Evolutionary conservation across 2,888 invertebrate species (phyloP).

Genomic region (Aspidapion aeneum): DNA sequence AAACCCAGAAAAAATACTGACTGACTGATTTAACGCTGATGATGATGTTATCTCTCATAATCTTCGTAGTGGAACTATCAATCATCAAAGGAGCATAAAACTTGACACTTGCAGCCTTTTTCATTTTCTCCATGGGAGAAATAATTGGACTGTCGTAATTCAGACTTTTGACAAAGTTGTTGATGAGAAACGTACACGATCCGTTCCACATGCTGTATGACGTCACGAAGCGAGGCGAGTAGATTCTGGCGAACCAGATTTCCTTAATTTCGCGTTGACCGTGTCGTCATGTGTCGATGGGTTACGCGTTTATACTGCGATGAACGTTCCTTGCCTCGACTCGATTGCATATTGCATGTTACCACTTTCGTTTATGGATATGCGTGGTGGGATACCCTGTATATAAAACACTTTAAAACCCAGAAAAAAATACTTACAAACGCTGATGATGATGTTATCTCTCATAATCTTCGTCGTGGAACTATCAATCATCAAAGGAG

Average conservation of each 20-base stretch:
- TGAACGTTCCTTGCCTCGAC: too few species aligned
- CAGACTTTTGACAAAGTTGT: constrained; percentile 41
- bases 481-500: constrained; percentile 29
- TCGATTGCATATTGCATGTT: too few species aligned
- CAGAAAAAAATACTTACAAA: constrained; percentile 45
- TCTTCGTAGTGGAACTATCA: constrained; percentile 34
- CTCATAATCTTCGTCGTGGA: constrained; percentile 38
- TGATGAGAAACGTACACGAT: constrained; percentile 42
- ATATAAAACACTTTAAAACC: too few species aligned
- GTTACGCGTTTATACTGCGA: too few species aligned
- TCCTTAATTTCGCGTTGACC: constrained; percentile 36
- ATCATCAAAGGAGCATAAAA: constrained; percentile 31
- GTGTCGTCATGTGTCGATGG: too few species aligned
- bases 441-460: constrained; percentile 42
- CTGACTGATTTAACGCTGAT: too few species aligned
- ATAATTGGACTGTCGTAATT: constrained; percentile 37
- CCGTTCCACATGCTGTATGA: constrained; percentile 45
- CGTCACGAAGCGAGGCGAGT: constrained; percentile 43
- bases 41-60: constrained; percentile 42
- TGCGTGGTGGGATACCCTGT: too few species aligned
- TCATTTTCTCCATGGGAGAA: constrained; percentile 35
- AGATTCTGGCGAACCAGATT: constrained; percentile 44
- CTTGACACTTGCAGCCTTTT: constrained; percentile 30
- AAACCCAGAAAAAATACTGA: too few species aligned
- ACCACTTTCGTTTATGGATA: too few species aligned